A percentile compares a stretch with the other conserved stretches of the same genome.
Conservation (phyloP, 1,140 invertebrate genomes). For the Elymnias hypermnestra region DNA sequence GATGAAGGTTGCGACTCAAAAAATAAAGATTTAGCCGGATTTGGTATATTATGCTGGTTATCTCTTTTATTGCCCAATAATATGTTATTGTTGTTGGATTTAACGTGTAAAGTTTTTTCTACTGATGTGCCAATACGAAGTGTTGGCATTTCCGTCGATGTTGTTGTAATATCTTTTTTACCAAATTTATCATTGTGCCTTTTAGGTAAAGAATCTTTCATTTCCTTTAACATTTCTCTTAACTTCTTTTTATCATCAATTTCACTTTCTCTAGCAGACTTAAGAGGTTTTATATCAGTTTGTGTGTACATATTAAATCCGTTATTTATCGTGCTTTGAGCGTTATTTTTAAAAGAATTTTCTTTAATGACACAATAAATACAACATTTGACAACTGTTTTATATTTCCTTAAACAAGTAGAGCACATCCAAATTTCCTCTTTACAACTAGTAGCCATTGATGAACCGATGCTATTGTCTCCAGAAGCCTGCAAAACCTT, state of each 20-base stretch:
- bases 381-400: conserved; percentile 38
- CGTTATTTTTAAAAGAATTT: conserved; percentile 3
- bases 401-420: conserved; percentile 51
- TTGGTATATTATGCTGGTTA: too few species aligned
- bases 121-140: conserved; percentile 51
- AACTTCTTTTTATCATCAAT: conserved; percentile 53
- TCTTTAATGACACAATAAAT: conserved; percentile 32
- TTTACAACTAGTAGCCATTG: not conserved
- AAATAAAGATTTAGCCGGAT: too few species aligned
- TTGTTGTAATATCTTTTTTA: conserved; percentile 2
- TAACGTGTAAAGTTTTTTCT: too few species aligned
- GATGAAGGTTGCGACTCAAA: conserved; percentile 15
- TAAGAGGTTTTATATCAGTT: conserved; percentile 29
- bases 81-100: too few species aligned
- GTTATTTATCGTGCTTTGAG: too few species aligned
- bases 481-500: conserved; percentile 27
- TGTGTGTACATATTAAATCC: conserved; percentile 45
- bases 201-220: conserved; percentile 68
- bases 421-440: conserved; percentile 48
- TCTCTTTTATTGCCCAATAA: too few species aligned
- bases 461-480: not conserved
- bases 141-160: conserved; percentile 44
- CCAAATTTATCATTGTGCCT: conserved; percentile 23
- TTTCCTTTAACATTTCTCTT: conserved; percentile 66
- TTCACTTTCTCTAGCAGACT: conserved; percentile 20